Evolutionary conservation across 2,113 vertebrate genomes (phyloP), one percentile per base, ranked within the genome.

Genomic region (Varanus salvator): DNA sequence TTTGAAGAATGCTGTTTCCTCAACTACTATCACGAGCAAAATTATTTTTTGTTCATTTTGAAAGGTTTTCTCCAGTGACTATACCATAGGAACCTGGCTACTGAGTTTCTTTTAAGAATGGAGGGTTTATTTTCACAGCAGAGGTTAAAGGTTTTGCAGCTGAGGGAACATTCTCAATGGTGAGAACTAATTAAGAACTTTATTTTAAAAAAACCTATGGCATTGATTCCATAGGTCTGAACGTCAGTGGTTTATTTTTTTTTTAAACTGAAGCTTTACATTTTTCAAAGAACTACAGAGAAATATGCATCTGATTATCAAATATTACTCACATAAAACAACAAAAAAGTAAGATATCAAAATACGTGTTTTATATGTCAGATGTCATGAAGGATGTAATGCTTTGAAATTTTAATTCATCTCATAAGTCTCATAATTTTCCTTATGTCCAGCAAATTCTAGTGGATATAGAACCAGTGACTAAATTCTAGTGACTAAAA

Each of bases 401-500:
- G 52, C 50, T 82, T 74, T 8, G 64, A 44, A n/a, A n/a, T 48
- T 89, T 91, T 85, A 91, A n/a, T n/a, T n/a, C n/a, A n/a, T n/a
- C n/a, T n/a, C n/a, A n/a, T n/a, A n/a, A 90, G 69, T 57, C 84
- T 50, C 11, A 8, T 12, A 72, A 29, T 80, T 82, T 92, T 64
- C 19, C 83, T 27, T 89, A 1, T 1, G 75, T 86, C 34, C 89
- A 68, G 1, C 0, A 84, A 82, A 44, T 25, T 93, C 95, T 9
- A 89, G 44, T 29, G 94, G 38, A 44, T 44, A 44, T 44, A 44
- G 38, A 44, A 44, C 38, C 38, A 44, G 38, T 44, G 38, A 44
- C 38, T 44, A 44, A 44, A 44, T 44, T 44, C 95, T 9, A 89
- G 50, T 29, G 94, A 94, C 78, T 44, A 92, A 92, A 94, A 83